Conservation (phyloP, 64 coral and sea anemone genomes). For the Actinia tenebrosa region DNA sequence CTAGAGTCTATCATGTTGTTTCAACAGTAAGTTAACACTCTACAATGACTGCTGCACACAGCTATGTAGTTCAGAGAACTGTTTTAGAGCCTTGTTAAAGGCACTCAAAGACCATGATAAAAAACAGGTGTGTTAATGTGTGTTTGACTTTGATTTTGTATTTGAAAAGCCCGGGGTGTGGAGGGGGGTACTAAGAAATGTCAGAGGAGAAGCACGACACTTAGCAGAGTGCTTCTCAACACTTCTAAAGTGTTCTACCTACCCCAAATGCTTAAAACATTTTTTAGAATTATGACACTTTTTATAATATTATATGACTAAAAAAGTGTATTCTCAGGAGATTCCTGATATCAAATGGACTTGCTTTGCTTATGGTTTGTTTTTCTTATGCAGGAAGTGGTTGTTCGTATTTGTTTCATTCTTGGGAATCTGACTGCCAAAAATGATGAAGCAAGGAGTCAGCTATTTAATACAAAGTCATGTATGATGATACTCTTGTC, state of each 20-base stretch:
- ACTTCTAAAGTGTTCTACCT: too few relatives aligned
- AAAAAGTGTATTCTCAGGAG: too few relatives aligned
- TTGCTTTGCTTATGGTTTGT: not conserved
- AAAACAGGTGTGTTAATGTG: constrained; percentile 48
- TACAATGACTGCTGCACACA: constrained; percentile 74
- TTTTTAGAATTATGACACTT: too few relatives aligned
- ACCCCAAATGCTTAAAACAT: too few relatives aligned
- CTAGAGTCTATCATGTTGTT: not conserved
- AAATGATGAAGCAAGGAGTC: constrained; percentile 65
- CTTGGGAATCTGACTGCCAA: constrained; percentile 95
- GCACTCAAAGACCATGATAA: constrained; percentile 53
- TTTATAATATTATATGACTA: too few relatives aligned
- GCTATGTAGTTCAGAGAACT: constrained; percentile 26
- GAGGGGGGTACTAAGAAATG: too few relatives aligned
- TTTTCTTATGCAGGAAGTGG: constrained; percentile 58
- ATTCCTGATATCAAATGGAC: too few relatives aligned
- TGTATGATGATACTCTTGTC: constrained; percentile 62
- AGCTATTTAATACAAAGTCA: constrained; percentile 56
- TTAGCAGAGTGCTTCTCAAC: too few relatives aligned
- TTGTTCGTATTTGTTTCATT: constrained; percentile 85
- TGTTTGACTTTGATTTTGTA: too few relatives aligned
- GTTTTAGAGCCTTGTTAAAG: constrained; percentile 54
- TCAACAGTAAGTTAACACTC: constrained; percentile 68
- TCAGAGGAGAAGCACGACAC: too few relatives aligned
- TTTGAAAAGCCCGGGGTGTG: too few relatives aligned